Evolutionary conservation across 2,797 vertebrate genomes (phyloP).

Genomic region (Podargus strigoides): DNA sequence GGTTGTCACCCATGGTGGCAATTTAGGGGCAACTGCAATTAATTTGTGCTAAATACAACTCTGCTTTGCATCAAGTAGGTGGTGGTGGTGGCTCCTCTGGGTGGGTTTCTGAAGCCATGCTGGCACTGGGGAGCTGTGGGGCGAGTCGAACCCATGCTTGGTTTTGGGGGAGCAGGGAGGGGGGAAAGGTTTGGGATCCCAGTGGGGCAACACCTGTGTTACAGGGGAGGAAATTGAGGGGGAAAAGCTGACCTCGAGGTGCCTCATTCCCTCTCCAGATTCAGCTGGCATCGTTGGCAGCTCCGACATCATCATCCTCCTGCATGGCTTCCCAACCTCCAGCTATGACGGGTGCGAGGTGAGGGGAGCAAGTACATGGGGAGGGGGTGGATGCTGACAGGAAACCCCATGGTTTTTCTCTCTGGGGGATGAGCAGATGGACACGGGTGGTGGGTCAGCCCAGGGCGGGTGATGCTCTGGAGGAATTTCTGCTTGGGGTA

Average conservation of each 20-base stretch:
- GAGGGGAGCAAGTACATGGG: neutral
- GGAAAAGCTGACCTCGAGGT: neutral
- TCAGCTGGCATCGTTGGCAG: slow-evolving; percentile 85
- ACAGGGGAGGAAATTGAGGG: neutral
- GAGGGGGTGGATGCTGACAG: accelerated
- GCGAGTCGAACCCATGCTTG: neutral
- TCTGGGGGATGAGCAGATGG: neutral
- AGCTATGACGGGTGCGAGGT: slow-evolving; percentile 98
- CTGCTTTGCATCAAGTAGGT: neutral
- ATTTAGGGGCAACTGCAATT: neutral
- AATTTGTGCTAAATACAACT: neutral
- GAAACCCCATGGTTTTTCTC: neutral
- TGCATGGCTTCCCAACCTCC: slow-evolving; percentile 94
- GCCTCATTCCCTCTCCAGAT: slow-evolving; percentile 66
- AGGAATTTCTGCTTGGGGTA: neutral
- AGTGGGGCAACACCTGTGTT: no score
- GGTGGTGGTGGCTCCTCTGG: accelerated
- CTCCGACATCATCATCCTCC: slow-evolving; percentile 85
- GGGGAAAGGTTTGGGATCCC: no score
- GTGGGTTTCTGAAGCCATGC: accelerated
- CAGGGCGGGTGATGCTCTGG: neutral
- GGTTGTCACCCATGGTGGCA: accelerated
- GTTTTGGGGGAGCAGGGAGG: neutral
- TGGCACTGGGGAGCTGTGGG: neutral
- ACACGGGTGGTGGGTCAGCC: neutral